These are phyloP conservation scores for Gonatopus flavifemur DNA, from an alignment of 1,140 invertebrate genomes.

Conservation along the genomic window DNA sequence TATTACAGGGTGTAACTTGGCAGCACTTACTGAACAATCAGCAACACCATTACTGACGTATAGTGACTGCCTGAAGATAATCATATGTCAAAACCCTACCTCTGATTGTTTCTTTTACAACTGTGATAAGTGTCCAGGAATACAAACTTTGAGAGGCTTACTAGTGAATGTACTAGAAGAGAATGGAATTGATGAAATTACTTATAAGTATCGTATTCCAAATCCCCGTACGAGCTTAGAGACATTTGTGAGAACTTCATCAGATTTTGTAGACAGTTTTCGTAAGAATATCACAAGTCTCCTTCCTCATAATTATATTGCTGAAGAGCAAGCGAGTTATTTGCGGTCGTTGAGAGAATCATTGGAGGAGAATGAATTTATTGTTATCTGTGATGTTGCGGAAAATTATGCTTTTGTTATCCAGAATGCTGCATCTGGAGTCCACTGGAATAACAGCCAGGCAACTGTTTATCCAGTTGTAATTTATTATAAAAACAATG, in stretches of 20 bases:
- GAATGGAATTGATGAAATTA: too few species aligned
- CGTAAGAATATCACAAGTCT: conserved; percentile 1
- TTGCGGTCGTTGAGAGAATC: conserved; percentile 13
- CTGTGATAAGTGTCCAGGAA: too few species aligned
- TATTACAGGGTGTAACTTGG: conserved; percentile 7
- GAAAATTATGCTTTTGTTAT: too few species aligned
- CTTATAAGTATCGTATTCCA: background rate
- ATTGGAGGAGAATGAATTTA: conserved; percentile 11
- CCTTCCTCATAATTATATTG: conserved; percentile 21
- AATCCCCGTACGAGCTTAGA: background rate
- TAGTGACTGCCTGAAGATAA: conserved; percentile 9
- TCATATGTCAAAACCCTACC: conserved; percentile 6
- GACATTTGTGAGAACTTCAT: background rate
- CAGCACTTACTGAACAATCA: background rate
- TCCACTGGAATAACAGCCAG: conserved; percentile 22
- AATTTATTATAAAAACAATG: conserved; percentile 15
- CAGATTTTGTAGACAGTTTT: conserved; percentile 16
- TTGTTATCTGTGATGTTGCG: conserved; percentile 32
- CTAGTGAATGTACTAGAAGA: background rate
- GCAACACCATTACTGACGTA: conserved; percentile 6
- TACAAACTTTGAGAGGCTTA: background rate
- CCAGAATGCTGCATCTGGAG: too few species aligned
- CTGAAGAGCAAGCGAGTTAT: conserved; percentile 19
- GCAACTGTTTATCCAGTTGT: conserved; percentile 32
- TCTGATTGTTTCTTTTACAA: background rate